Base-by-base conservation (phyloP, 2,797 vertebrate genomes). In the Huso huso region DNA sequence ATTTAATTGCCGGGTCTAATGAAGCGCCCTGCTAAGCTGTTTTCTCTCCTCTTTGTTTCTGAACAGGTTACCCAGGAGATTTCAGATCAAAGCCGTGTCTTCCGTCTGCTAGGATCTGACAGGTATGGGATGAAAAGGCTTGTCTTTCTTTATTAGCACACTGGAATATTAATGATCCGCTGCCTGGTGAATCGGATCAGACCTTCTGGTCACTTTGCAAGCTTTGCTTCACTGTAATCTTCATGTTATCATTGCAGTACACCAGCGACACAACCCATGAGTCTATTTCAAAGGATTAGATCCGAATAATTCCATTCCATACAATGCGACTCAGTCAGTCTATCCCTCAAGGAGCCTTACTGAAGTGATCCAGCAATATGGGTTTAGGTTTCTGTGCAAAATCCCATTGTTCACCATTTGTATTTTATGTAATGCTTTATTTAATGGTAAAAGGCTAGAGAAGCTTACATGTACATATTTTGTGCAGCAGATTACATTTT, bases 61-160 rank as follows among this genome's bases (percentile, higher is more conserved):
- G 67, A 68, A 2, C 68, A 91, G 90, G 88, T 91, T 73, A 92
- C 90, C 53, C 90, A 92, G 84, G 90, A 91, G 87, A 91, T 92
- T 71, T 90, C 72, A 51, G 90, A 92, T 78, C 88, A 81, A 1
- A 91, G 88, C 83, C 79, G 89, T 78, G 88, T 91, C 5, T 92
- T 92, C 81, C 83, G 81, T 70, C 86, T 92, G 70, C 84, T 92
- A 5, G 90, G 90, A 70, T 92, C 90, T n/a, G 90, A 92, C 87
- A 91, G 90, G 90, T 92, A 70, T 67, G 88, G 9, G 59, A 67
- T 60, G 48, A 49, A 55, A 57, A 13, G 51, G 61, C 49, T 63
- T 57, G 8, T 55, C n/a, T 49, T 23, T 48, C 8, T 37, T 37
- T 59, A 23, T 60, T 62, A 48, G 7, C 48, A 7, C 8, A 23